A percentile compares a stretch with the other conserved stretches of the same genome.
Conservation (phyloP, 2,888 invertebrate species). For the Automeris io region DNA sequence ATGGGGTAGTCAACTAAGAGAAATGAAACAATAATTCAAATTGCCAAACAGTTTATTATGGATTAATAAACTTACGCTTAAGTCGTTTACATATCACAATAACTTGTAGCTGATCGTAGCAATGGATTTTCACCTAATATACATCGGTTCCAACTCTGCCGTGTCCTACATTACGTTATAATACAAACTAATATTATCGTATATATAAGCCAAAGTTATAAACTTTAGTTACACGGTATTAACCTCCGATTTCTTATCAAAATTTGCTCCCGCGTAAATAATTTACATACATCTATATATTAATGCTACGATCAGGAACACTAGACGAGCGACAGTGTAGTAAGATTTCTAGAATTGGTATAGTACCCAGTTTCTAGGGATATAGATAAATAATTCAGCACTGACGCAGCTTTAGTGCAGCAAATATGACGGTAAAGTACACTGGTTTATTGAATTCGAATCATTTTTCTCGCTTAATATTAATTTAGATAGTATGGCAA, state of each 20-base stretch:
- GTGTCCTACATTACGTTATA: background rate
- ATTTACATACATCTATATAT: background rate
- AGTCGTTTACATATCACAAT: conserved; percentile 49
- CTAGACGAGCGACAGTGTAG: conserved; percentile 29
- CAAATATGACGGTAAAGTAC: no score
- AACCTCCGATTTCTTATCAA: background rate
- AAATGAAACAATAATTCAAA: conserved; percentile 13
- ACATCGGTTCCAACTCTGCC: conserved; percentile 29
- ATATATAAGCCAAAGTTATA: background rate
- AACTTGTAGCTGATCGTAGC: conserved; percentile 46
- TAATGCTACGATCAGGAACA: conserved; percentile 35
- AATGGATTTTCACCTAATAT: conserved; percentile 21
- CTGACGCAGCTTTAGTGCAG: background rate
- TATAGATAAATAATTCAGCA: background rate
- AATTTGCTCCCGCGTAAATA: conserved; percentile 9
- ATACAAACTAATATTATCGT: background rate
- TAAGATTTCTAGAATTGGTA: conserved; percentile 19
- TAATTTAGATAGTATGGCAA: no score
- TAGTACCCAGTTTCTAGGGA: conserved; percentile 6
- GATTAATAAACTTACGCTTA: conserved; percentile 37
- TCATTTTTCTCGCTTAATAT: no score
- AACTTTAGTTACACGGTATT: background rate
- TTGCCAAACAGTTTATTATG: conserved; percentile 51
- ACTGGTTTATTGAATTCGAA: no score
- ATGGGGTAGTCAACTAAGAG: no score